Percentiles rank a stretch among this genome's conserved stretches.
Evolutionary conservation across 1,140 invertebrate species (phyloP).

Genomic region (Pristionchus pacificus): DNA sequence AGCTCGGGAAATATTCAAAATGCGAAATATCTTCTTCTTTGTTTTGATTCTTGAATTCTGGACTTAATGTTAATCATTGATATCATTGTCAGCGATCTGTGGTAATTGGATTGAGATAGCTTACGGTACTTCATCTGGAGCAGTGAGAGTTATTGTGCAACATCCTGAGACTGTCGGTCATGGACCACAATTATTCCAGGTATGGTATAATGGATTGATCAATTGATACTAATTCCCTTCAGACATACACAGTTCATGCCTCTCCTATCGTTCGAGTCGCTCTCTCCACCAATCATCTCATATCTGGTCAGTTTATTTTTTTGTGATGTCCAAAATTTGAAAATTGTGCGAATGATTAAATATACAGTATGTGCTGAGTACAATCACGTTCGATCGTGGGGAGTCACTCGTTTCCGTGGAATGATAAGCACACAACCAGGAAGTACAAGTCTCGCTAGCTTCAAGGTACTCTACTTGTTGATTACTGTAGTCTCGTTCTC

Average conservation of each 20-base stretch:
- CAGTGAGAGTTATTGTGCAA: conserved; percentile 91
- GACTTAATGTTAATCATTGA: background rate
- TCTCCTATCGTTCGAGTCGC: conserved; percentile 91
- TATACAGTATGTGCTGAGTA: conserved; percentile 84
- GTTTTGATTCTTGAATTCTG: conserved; percentile 16
- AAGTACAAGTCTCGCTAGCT: conserved; percentile 87
- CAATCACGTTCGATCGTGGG: conserved; percentile 94
- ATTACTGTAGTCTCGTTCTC: conserved; percentile 86
- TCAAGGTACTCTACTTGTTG: conserved; percentile 89
- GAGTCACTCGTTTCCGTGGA: conserved; percentile 82
- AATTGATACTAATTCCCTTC: conserved; percentile 81
- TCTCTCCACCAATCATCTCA: conserved; percentile 89
- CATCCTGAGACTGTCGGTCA: conserved; percentile 97
- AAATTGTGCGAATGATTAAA: conserved; percentile 8
- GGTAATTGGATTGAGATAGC: conserved; percentile 99
- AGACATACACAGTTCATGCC: conserved; percentile 95
- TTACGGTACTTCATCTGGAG: conserved; percentile 90
- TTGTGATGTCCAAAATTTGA: conserved; percentile 10
- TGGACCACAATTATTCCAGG: conserved; percentile 88
- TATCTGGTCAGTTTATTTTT: conserved; percentile 66
- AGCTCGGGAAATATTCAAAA: background rate
- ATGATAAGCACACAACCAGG: conserved; percentile 96
- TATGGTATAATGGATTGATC: conserved; percentile 57
- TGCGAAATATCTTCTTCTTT: conserved; percentile 38
- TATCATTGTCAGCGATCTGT: conserved; percentile 71